phyloP scores from a whole-genome alignment of 2,113 vertebrate species.

The Macrotis lagotis region DNA sequence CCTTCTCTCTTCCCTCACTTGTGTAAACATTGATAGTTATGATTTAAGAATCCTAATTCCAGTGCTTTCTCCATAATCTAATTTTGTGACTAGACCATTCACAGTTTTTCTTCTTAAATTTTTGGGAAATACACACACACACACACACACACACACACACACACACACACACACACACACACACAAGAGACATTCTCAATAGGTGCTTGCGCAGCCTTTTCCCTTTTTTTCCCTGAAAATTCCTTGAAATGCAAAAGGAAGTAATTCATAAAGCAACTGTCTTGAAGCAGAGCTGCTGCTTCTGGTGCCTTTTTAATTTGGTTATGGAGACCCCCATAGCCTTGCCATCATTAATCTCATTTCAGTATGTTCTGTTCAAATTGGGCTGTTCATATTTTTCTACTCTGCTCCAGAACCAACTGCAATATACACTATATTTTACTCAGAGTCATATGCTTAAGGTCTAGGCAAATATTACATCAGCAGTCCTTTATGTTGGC shows the following conservation, averaged over 20 bases:
- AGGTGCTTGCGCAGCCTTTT: neutral
- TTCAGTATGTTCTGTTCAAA: slow-evolving; percentile 38
- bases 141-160: too few species aligned
- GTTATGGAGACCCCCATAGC: neutral
- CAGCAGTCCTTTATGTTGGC: neutral
- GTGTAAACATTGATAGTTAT: neutral
- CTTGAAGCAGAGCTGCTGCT: slow-evolving; percentile 24
- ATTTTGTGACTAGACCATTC: slow-evolving; percentile 12
- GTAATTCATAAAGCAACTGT: slow-evolving; percentile 47
- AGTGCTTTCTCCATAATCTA: neutral
- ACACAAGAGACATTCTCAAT: neutral
- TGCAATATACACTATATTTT: slow-evolving; percentile 20
- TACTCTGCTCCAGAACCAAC: neutral
- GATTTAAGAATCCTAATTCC: neutral
- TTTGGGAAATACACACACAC: neutral
- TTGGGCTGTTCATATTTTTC: slow-evolving; percentile 26
- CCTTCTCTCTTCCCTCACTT: neutral
- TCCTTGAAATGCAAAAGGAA: slow-evolving; percentile 36
- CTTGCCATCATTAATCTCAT: neutral
- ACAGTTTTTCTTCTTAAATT: slow-evolving; percentile 16
- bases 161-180: neutral
- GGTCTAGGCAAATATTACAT: neutral
- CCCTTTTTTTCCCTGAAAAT: neutral
- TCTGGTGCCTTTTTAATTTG: slow-evolving; percentile 41
- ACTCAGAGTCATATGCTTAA: slow-evolving; percentile 4